Evolutionary conservation across 1,140 invertebrate species (phyloP), one percentile per base, ranked within the genome.

Genomic region (Trigoniulus corallinus): DNA sequence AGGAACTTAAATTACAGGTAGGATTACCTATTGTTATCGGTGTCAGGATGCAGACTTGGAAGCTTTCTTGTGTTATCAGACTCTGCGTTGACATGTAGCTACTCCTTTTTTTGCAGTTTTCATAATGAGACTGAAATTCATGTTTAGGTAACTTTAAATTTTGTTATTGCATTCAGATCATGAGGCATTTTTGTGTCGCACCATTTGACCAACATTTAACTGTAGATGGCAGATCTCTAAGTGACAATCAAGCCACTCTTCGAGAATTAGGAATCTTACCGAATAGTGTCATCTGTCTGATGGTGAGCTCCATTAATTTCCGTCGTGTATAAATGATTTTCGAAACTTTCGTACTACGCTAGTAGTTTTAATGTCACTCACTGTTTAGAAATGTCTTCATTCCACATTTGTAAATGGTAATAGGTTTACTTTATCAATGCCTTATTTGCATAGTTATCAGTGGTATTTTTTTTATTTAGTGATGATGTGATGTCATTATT

Each of bases 131-230:
- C 12, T 39, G 18, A 39, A 13, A 18, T 13, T 39, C 12, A 39
- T 39, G 37, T 13, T 39, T 22, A 26, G 47, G 1, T 3, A n/a
- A 21, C 4, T 2, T 43, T 23, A 22, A 37, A 44, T 22, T 26
- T 52, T 37, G 34, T 41, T 23, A 7, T 51, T 20, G 12, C 21
- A 26, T 34, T 25, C 57, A 74, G 68, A 63, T 75, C n/a, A 68
- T 69, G 60, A 64, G 64, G n/a, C 55, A 63, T 47, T 72, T 70
- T 53, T 58, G 62, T 22, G 70, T 74, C 3, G 61, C 69, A 3
- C 67, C 70, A 3, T 72, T 64, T 59, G 73, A 75, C 57, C 73
- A 75, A 54, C 66, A 71, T 51, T 57, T 74, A 24, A 64, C 52
- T 2, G 51, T 66, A n/a, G 60, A 69, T 45, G 70, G 67, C 0